Percentiles rank a stretch among this genome's conserved stretches.
Evolutionary conservation across 2,888 invertebrate species (phyloP).

Genomic region (Drosophila pegasa): DNA sequence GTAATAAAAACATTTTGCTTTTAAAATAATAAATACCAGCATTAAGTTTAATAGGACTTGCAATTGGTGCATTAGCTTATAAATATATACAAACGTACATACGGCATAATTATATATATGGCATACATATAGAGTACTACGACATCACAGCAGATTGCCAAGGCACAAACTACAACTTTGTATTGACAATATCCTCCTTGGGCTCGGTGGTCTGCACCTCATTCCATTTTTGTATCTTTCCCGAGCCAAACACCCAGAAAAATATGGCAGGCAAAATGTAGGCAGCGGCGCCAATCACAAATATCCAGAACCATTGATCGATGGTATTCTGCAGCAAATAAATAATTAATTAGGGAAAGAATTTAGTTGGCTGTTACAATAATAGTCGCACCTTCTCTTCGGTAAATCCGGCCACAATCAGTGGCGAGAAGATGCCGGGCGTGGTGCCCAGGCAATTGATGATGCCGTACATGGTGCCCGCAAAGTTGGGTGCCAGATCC

Average conservation of each 20-base stretch:
- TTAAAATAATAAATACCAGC: conserved; percentile 67
- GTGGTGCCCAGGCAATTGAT: conserved; percentile 90
- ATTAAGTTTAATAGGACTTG: conserved; percentile 75
- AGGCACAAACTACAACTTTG: conserved; percentile 75
- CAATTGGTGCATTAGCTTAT: conserved; percentile 30
- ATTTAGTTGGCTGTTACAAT: too few relatives aligned
- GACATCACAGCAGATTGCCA: conserved; percentile 65
- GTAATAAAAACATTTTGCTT: conserved; percentile 12
- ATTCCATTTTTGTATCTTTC: conserved; percentile 90
- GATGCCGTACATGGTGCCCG: conserved; percentile 90
- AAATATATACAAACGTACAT: conserved; percentile 33
- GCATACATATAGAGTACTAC: conserved; percentile 60
- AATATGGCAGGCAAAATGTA: conserved; percentile 89
- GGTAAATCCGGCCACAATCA: conserved; percentile 87
- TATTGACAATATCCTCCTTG: conserved; percentile 78
- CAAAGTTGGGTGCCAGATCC: conserved; percentile 90
- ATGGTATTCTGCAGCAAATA: conserved; percentile 88
- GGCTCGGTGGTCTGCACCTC: conserved; percentile 81
- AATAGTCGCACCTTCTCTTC: conserved; percentile 63
- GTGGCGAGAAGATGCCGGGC: conserved; percentile 90
- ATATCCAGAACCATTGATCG: conserved; percentile 90
- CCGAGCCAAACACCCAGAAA: conserved; percentile 90
- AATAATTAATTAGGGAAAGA: background rate
- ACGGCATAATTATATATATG: conserved; percentile 55
- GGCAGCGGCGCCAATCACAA: conserved; percentile 89